A percentile compares a stretch with the other conserved stretches of the same genome.
These are phyloP conservation scores for Drosophila subsilvestris DNA, from an alignment of 2,888 invertebrate genomes.

Conservation along the genomic window DNA sequence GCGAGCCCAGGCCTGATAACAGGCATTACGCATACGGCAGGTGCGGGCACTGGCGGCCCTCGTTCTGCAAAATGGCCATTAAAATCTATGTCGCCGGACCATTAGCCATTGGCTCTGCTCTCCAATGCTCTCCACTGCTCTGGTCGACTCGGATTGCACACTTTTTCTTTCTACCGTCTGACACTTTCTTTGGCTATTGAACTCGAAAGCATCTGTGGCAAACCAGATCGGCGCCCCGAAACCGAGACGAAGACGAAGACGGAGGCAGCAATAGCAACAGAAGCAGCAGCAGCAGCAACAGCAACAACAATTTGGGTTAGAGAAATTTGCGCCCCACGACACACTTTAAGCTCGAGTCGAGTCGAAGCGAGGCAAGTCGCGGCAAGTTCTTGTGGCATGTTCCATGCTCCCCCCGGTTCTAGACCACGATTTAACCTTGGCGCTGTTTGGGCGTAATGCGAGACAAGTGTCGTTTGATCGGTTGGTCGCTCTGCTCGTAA, in stretches of 20 bases:
- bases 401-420: conserved; percentile 50
- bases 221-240: conserved; percentile 42
- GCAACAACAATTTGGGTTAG: conserved; percentile 73
- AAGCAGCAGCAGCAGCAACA: conserved; percentile 3
- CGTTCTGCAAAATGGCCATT: conserved; percentile 19
- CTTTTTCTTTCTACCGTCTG: conserved; percentile 73
- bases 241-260: conserved; percentile 1
- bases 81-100: conserved; percentile 51
- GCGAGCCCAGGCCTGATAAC: conserved; percentile 52
- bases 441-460: conserved; percentile 71
- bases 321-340: conserved; percentile 77
- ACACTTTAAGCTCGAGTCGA: conserved; percentile 54
- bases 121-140: conserved; percentile 14
- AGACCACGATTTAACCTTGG: conserved; percentile 76
- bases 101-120: conserved; percentile 36
- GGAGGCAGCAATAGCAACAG: background rate
- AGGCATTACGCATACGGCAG: conserved; percentile 68
- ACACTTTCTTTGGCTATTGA: conserved; percentile 79
- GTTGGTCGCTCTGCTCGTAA: conserved; percentile 48
- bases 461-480: conserved; percentile 58
- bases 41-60: conserved; percentile 12
- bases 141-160: conserved; percentile 38
- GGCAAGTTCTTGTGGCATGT: conserved; percentile 65
- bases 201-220: conserved; percentile 61
- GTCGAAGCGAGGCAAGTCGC: background rate